These are phyloP conservation scores for Proctacanthus coquilletti DNA, from an alignment of 1,140 invertebrate genomes.

Conservation along the genomic window DNA sequence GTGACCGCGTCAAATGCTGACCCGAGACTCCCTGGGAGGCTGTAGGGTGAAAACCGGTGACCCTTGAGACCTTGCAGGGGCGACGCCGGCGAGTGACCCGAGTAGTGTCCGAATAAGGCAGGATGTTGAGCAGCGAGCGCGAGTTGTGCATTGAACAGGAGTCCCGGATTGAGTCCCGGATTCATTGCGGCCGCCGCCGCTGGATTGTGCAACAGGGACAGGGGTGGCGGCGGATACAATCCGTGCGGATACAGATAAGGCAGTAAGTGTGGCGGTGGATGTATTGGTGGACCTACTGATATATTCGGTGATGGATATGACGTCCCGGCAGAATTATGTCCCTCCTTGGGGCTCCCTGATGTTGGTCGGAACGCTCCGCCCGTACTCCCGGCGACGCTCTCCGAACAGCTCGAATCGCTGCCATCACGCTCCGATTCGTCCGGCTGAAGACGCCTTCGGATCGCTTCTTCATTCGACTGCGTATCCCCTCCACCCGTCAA, in stretches of 20 bases:
- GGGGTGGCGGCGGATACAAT: conserved; percentile 60
- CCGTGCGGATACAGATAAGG: conserved; percentile 81
- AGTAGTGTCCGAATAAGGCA: conserved; percentile 52
- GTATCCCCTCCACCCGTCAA: conserved; percentile 31
- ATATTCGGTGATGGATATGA: conserved; percentile 70
- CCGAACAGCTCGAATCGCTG: conserved; percentile 49
- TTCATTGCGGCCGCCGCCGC: conserved; percentile 36
- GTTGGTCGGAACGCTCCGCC: conserved; percentile 39
- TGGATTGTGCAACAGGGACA: conserved; percentile 38
- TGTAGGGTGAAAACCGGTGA: conserved; percentile 66
- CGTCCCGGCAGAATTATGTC: conserved; percentile 35
- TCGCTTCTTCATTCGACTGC: conserved; percentile 32
- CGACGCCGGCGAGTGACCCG: conserved; percentile 36
- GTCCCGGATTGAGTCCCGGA: conserved; percentile 48
- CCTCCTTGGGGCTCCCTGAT: conserved; percentile 34
- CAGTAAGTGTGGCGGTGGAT: conserved; percentile 62
- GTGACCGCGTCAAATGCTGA: conserved; percentile 76
- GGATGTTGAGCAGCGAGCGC: conserved; percentile 69
- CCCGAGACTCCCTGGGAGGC: conserved; percentile 50
- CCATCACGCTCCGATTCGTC: conserved; percentile 43
- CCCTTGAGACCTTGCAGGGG: conserved; percentile 36
- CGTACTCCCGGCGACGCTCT: conserved; percentile 38
- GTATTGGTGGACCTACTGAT: conserved; percentile 71
- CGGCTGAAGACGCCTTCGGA: conserved; percentile 36
- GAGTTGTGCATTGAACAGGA: conserved; percentile 68